phyloP scores from a whole-genome alignment of 2,797 vertebrate species.

The Pangasius mekongensis region DNA sequence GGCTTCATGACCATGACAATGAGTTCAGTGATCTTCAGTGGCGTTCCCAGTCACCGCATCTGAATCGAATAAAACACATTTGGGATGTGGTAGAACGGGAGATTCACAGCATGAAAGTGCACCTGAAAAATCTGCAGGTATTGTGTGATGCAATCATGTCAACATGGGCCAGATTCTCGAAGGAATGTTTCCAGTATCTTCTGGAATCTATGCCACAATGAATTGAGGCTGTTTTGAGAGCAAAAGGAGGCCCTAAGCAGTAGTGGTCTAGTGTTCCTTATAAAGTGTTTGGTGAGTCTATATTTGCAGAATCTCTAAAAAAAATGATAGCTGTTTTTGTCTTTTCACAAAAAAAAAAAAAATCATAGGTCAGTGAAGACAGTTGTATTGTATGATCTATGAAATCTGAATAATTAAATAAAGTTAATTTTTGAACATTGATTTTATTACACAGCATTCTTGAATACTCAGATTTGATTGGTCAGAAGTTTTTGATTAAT shows the following conservation, averaged over 20 bases:
- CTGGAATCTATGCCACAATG: neutral
- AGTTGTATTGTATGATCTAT: neutral
- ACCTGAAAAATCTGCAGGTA: neutral
- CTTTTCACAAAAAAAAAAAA: no score
- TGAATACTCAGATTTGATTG: neutral
- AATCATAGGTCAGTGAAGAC: neutral
- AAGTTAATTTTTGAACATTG: neutral
- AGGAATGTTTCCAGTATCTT: neutral
- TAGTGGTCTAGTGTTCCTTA: neutral
- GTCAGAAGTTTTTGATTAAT: neutral
- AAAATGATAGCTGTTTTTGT: no score
- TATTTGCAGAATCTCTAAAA: neutral
- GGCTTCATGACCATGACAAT: neutral
- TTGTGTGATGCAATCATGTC: neutral
- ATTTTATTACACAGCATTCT: neutral
- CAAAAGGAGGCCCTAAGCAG: neutral
- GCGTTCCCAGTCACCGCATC: neutral
- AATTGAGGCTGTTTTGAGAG: neutral
- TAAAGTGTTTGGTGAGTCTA: neutral
- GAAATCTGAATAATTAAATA: neutral
- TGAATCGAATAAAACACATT: neutral
- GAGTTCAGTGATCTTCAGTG: neutral
- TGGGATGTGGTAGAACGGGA: neutral
- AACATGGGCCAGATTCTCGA: neutral
- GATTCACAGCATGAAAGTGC: neutral